These are phyloP conservation scores for Agonopterix subpropinquella DNA, from an alignment of 2,888 invertebrate genomes.

Conservation along the genomic window DNA sequence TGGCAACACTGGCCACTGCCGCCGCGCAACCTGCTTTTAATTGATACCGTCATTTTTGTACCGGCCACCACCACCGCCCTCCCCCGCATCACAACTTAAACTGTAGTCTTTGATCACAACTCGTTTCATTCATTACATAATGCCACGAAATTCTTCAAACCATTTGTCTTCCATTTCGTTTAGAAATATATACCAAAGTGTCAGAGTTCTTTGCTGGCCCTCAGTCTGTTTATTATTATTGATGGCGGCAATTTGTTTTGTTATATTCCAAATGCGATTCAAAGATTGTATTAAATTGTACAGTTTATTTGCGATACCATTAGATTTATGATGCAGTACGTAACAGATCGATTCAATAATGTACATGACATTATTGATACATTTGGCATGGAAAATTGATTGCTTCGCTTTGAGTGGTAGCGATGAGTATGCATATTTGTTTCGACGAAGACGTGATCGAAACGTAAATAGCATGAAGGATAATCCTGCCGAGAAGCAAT, in stretches of 20 bases:
- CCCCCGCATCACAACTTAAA: slow-evolving; percentile 23
- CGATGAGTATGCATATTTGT: slow-evolving; percentile 12
- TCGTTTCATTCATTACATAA: slow-evolving; percentile 39
- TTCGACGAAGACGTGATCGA: slow-evolving; percentile 5
- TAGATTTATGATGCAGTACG: neutral
- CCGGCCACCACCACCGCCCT: slow-evolving; percentile 10
- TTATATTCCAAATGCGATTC: slow-evolving; percentile 29
- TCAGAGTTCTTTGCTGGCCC: slow-evolving; percentile 19
- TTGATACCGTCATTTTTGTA: slow-evolving; percentile 66
- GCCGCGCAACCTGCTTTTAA: slow-evolving; percentile 51
- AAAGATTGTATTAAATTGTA: slow-evolving; percentile 10
- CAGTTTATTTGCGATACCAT: neutral
- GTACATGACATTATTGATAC: slow-evolving; percentile 3
- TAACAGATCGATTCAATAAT: too few relatives aligned
- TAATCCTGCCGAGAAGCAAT: slow-evolving; percentile 3
- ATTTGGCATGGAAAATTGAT: slow-evolving; percentile 8
- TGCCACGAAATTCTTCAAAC: slow-evolving; percentile 26
- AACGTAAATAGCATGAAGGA: slow-evolving; percentile 7
- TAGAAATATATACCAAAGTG: slow-evolving; percentile 14
- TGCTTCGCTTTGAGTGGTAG: slow-evolving; percentile 4
- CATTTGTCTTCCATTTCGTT: slow-evolving; percentile 23
- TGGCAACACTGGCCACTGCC: neutral
- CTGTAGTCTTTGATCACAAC: too few relatives aligned
- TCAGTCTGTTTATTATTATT: slow-evolving; percentile 34
- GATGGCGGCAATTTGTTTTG: slow-evolving; percentile 37